phyloP scores from a whole-genome alignment of 2,113 vertebrate genomes.

The Pimephales promelas region DNA sequence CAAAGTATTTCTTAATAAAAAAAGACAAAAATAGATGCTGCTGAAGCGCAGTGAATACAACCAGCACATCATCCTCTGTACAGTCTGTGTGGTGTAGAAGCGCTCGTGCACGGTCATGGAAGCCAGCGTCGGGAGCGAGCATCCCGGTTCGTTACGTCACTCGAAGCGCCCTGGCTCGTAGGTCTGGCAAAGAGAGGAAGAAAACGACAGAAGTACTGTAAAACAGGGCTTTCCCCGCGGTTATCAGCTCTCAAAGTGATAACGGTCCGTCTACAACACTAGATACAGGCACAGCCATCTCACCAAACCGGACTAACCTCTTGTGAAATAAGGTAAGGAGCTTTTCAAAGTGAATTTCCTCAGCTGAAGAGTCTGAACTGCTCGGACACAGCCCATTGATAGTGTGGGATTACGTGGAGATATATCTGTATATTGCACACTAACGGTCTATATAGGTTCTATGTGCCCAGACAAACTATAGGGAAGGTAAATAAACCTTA shows the following conservation, averaged over 20 bases:
- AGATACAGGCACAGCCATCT: slow-evolving; percentile 21
- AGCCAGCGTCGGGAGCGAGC: slow-evolving; percentile 57
- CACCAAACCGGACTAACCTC: slow-evolving; percentile 46
- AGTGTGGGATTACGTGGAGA: slow-evolving; percentile 37
- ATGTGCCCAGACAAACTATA: slow-evolving; percentile 1
- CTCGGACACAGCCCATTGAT: slow-evolving; percentile 46
- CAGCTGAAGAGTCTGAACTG: slow-evolving; percentile 31
- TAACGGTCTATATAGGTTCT: background rate
- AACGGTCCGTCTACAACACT: slow-evolving; percentile 44
- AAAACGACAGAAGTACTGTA: slow-evolving; percentile 51
- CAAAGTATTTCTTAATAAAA: background rate
- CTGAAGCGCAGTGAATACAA: background rate
- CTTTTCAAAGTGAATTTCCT: slow-evolving; percentile 56
- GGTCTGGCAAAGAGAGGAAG: slow-evolving; percentile 51
- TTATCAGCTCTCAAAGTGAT: slow-evolving; percentile 48
- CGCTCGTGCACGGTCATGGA: slow-evolving; percentile 36
- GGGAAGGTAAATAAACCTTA: background rate
- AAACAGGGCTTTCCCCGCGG: slow-evolving; percentile 36
- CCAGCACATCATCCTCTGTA: background rate
- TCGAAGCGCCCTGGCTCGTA: slow-evolving; percentile 61
- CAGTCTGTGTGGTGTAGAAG: background rate
- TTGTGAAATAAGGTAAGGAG: slow-evolving; percentile 54
- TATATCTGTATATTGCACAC: slow-evolving; percentile 15
- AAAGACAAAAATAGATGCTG: background rate
- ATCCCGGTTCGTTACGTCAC: slow-evolving; percentile 63